Evolutionary conservation across 2,113 vertebrate species (phyloP), one percentile per base, ranked within the genome.

Genomic region (Lamprotornis superbus): DNA sequence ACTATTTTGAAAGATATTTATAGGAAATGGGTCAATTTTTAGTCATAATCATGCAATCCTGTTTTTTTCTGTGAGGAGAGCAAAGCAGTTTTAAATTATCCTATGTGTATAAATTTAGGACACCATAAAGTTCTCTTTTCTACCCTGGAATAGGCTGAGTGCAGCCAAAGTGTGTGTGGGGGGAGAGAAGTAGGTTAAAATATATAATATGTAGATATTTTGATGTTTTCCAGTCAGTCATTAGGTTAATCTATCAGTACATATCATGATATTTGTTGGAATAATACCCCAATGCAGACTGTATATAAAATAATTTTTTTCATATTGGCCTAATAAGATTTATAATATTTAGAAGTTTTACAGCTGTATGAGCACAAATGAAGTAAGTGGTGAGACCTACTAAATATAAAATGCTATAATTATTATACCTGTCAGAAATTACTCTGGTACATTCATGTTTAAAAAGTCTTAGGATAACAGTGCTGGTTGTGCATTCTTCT

Each of bases 381-480:
- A 81, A 77, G 17, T 56, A 67, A 83, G 80, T 37, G 16, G 22
- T 21, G 40, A 81, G 93, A 53, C 4, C 2, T 44, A 37, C 5
- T 50, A 39, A 79, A 82, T n/a, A 55, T 52, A 71, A 82, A 79
- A 91, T 42, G 14, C 7, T 27, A 12, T 13, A 27, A 25, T 47
- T 78, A 37, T 74, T 4, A 22, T 89, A 98, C 98, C 98, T 98
- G 97, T 98, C 98, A 63, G 98, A 97, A 90, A 98, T 97, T 52
- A 98, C 98, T 90, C 98, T 97, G 77, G 95, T 97, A 70, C 98
- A 98, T 77, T 98, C 98, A 6, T 98, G 97, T 88, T 97, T 98
- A 96, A 98, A 98, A 88, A 98, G 97, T 14, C 79, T 96, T 33
- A 98, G 61, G 44, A 98, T 95, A 25, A 79, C 11, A 55, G 30